Conservation (phyloP, 1,140 invertebrate genomes). For the Zelostemma sp. region DNA sequence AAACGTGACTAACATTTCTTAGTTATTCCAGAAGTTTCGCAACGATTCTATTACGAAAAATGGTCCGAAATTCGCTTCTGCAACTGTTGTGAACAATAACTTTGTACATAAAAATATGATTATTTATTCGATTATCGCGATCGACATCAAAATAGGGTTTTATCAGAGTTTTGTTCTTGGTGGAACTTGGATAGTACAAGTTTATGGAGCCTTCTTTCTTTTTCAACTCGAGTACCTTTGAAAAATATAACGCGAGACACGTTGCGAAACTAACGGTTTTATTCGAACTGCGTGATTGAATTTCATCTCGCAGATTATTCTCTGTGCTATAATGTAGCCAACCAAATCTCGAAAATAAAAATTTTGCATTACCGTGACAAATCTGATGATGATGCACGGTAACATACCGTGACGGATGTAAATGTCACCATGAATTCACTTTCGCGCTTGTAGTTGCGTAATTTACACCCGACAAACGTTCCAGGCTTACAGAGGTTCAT, state of each 20-base stretch:
- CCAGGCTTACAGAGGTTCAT: background rate
- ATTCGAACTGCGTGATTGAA: background rate
- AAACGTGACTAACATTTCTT: background rate
- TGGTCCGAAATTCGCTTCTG: background rate
- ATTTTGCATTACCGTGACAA: constrained; percentile 11
- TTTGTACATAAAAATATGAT: too few species aligned
- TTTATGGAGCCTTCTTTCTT: background rate
- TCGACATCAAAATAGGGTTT: too few species aligned
- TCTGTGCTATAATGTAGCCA: too few species aligned
- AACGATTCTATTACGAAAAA: background rate
- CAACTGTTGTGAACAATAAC: too few species aligned
- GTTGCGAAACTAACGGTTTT: constrained; percentile 1
- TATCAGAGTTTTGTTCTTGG: too few species aligned
- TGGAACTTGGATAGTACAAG: background rate
- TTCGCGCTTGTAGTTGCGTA: constrained; percentile 6
- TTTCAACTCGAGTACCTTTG: background rate
- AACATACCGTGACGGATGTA: constrained; percentile 15
- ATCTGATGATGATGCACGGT: constrained; percentile 11
- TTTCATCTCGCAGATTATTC: background rate
- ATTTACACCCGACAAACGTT: constrained; percentile 6
- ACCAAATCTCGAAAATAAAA: constrained; percentile 4
- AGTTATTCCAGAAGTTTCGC: background rate
- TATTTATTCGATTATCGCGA: too few species aligned
- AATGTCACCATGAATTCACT: constrained; percentile 14
- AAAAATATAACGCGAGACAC: background rate